phyloP scores from a whole-genome alignment of 2,888 invertebrate genomes.

The Scaeva pyrastri region DNA sequence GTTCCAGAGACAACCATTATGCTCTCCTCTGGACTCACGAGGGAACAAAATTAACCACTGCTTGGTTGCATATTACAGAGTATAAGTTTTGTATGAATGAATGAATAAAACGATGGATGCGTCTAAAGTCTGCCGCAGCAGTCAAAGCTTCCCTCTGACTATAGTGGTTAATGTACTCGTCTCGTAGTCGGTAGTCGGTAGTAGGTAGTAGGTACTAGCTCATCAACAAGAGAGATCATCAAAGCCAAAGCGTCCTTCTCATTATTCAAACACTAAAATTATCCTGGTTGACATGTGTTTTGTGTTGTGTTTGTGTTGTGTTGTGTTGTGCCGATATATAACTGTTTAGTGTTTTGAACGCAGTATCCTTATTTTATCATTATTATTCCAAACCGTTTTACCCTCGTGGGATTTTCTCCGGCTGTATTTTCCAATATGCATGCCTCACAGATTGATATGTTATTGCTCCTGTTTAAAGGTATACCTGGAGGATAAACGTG shows the following conservation, averaged over 20 bases:
- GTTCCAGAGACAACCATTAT: constrained; percentile 19
- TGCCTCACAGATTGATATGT: constrained; percentile 43
- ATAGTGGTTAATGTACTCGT: no score
- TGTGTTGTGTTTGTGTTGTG: not conserved
- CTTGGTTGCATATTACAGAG: constrained; percentile 47
- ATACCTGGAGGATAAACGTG: constrained; percentile 22
- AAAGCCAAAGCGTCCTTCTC: constrained; percentile 50
- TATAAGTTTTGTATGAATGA: constrained; percentile 22
- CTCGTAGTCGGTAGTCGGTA: no score
- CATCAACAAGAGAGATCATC: constrained; percentile 55
- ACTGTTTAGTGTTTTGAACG: not conserved
- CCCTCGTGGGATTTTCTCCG: constrained; percentile 81
- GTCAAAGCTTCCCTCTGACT: not conserved
- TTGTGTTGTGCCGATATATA: no score
- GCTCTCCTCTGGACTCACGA: not conserved
- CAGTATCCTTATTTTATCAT: constrained; percentile 64
- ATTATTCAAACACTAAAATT: constrained; percentile 56
- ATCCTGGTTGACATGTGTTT: constrained; percentile 5
- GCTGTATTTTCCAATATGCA: constrained; percentile 79
- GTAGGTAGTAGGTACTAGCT: not conserved
- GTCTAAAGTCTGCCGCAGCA: constrained; percentile 10
- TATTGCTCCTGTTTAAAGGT: constrained; percentile 18
- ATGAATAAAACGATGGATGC: constrained; percentile 12
- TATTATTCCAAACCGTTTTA: constrained; percentile 66
- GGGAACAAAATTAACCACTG: constrained; percentile 42